Evolutionary conservation across 2,113 vertebrate species (phyloP).

Genomic region (Neogobius melanostomus): DNA sequence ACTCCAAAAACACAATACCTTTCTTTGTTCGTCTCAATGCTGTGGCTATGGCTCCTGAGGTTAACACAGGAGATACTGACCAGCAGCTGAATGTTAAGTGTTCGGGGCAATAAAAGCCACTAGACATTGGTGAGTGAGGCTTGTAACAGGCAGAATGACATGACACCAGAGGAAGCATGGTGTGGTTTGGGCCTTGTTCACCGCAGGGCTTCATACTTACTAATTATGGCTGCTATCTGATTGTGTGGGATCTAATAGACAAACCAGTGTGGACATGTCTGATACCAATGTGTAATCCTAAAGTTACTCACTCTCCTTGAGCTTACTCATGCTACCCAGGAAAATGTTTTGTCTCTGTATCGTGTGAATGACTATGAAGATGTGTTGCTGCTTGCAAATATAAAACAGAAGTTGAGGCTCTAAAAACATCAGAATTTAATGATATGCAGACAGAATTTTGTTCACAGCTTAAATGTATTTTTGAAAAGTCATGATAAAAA

Average conservation of each 20-base stretch:
- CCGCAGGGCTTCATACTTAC: conserved; percentile 3
- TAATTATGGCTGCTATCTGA: conserved; percentile 9
- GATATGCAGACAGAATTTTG: too few relatives aligned
- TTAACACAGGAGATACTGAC: conserved; percentile 64
- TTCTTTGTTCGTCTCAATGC: conserved; percentile 61
- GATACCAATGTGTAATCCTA: background rate
- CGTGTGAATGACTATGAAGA: background rate
- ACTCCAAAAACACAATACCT: conserved; percentile 57
- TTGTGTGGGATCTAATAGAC: conserved; percentile 9
- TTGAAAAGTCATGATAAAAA: too few relatives aligned
- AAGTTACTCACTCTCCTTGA: background rate
- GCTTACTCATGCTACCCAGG: background rate
- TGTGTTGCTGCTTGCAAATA: background rate
- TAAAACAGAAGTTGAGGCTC: too few relatives aligned
- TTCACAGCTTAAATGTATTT: too few relatives aligned
- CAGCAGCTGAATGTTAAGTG: conserved; percentile 64
- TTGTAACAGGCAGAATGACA: conserved; percentile 15
- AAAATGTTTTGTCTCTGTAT: background rate
- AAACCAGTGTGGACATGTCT: conserved; percentile 3
- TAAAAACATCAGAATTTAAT: too few relatives aligned
- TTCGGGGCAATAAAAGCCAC: background rate
- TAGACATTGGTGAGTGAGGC: conserved; percentile 21
- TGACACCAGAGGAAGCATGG: background rate
- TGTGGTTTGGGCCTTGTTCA: background rate
- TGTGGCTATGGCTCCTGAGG: conserved; percentile 50